Conservation (phyloP, 2,113 vertebrate genomes). For the Cyprinus carpio region DNA sequence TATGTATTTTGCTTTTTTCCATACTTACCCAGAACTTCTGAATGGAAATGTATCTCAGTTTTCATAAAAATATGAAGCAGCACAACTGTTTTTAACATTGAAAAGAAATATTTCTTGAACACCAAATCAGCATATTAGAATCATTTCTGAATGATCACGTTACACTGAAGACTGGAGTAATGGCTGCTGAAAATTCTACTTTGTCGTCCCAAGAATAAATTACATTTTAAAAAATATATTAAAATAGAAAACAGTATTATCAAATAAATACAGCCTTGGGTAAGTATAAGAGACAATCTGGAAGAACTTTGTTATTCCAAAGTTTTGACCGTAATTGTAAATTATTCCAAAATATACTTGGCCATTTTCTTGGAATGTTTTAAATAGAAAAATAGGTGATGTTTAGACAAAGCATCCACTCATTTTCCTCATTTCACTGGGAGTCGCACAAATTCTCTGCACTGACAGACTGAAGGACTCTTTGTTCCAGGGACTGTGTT, state of each 20-base stretch:
- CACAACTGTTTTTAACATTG: no score
- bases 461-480: constrained; percentile 35
- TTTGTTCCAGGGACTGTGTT: constrained; percentile 62
- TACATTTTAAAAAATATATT: no score
- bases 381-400: neutral
- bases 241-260: neutral
- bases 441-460: constrained; percentile 38
- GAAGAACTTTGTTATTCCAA: neutral
- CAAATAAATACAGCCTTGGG: neutral
- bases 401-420: neutral
- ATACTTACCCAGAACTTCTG: no score
- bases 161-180: neutral
- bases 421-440: neutral
- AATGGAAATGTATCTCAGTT: no score
- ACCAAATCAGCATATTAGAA: no score
- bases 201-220: neutral
- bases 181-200: neutral
- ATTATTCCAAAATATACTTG: no score
- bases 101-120: neutral
- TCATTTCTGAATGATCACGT: no score
- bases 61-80: no score
- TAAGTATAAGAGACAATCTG: neutral
- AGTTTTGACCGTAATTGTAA: no score
- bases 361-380: neutral
- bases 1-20: no score